Evolutionary conservation across 1,140 invertebrate species (phyloP).

Genomic region (Sycobia sp.): DNA sequence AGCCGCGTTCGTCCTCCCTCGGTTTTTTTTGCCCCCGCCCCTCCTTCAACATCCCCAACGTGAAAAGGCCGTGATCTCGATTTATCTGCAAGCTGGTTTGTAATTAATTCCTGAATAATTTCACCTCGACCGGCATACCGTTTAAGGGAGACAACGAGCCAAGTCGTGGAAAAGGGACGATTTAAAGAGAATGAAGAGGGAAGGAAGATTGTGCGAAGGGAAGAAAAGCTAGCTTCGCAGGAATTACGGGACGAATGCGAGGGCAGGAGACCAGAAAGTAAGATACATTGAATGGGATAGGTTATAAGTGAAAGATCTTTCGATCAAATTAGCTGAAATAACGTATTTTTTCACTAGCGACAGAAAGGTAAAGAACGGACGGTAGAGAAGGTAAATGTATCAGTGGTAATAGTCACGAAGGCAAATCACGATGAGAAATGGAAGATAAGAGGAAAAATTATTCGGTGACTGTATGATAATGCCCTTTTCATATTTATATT

Average conservation of each 20-base stretch:
- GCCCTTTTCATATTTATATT: constrained; percentile 27
- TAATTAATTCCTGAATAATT: constrained; percentile 32
- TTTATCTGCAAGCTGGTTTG: neutral
- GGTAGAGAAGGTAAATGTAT: neutral
- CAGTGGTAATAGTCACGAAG: neutral
- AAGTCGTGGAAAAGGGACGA: no score
- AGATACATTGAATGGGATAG: constrained; percentile 3
- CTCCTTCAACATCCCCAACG: neutral
- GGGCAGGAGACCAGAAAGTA: constrained; percentile 1
- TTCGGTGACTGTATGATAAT: constrained; percentile 12
- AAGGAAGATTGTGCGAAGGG: neutral
- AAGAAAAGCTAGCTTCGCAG: neutral
- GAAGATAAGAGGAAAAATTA: constrained; percentile 25
- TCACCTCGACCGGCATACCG: neutral
- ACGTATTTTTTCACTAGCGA: no score
- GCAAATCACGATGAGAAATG: constrained; percentile 17
- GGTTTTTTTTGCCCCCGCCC: neutral
- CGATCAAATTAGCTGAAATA: no score
- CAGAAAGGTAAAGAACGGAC: neutral
- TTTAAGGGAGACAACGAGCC: no score
- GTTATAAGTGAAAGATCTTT: no score
- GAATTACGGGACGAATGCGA: constrained; percentile 20
- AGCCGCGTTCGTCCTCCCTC: neutral
- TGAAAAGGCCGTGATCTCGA: neutral
- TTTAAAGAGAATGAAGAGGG: no score